Evolutionary conservation across 2,113 vertebrate species (phyloP).

Genomic region (Galbula dea): DNA sequence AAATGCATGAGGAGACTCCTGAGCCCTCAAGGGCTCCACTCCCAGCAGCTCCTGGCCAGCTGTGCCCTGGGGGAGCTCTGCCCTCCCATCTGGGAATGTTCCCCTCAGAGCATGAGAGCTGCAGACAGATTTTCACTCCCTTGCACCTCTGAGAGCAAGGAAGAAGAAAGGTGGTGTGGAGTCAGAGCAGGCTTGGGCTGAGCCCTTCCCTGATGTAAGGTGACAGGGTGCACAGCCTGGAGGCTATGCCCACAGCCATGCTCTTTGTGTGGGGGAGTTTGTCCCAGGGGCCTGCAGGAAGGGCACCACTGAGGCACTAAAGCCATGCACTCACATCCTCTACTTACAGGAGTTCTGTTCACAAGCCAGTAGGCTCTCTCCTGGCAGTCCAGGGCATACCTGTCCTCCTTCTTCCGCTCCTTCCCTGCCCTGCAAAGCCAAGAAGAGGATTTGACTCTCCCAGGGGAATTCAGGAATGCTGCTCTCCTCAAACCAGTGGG

Average conservation of each 20-base stretch:
- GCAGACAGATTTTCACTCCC: background rate
- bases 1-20: background rate
- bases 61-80: background rate
- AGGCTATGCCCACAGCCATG: background rate
- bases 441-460: background rate
- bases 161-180: background rate
- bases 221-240: background rate
- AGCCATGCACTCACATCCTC: rapidly evolving
- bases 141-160: background rate
- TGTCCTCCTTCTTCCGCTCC: conserved; percentile 91
- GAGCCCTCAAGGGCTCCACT: background rate
- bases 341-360: conserved; percentile 89
- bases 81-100: background rate
- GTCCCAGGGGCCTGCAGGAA: background rate
- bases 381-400: conserved; percentile 92
- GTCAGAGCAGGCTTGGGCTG: background rate
- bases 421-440: conserved; percentile 85
- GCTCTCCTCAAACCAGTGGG: background rate
- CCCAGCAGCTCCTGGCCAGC: background rate
- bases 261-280: rapidly evolving
- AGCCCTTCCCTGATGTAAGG: background rate
- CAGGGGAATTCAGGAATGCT: background rate
- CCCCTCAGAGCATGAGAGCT: rapidly evolving
- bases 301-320: background rate
- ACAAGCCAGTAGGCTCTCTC: conserved; percentile 98